Base-by-base conservation (phyloP, 2,113 vertebrate genomes). In the Podiceps cristatus region DNA sequence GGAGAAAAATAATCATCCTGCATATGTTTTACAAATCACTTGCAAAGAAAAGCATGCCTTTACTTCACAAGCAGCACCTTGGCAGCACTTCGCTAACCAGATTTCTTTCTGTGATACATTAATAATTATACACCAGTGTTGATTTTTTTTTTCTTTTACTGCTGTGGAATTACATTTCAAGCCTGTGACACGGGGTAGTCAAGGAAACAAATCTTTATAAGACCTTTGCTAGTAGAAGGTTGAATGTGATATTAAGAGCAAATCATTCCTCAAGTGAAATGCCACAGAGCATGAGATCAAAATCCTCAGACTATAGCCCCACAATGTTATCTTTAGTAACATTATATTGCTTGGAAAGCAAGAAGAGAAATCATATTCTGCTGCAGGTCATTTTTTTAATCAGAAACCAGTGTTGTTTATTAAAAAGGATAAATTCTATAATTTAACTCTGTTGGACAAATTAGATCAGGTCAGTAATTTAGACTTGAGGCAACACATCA, bases 131-230 rank as follows among this genome's bases (percentile, higher is more conserved):
- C 22, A 89, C 31, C 23, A 37, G 40, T 63, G 53, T 44, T 27
- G 42, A 35, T 10, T 64, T 67, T 33, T 88, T 82, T 91, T 50
- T 18, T 13, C 37, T 77, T 59, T 59, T 63, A 71, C 47, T 67
- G 23, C n/a, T 80, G 27, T 56, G 60, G 94, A 95, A 87, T 91
- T 94, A 40, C 6, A 35, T 76, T 95, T 94, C 77, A 85, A 88
- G 31, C 40, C 19, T 71, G 25, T 63, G 72, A 63, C 79, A 85
- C 22, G 9, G 37, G 9, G 93, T 87, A 94, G 86, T 76, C 89
- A 94, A 89, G 76, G 93, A 95, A 91, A 96, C 88, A 93, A 96
- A 89, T 89, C 64, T 96, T 96, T 93, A 7, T 49, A 50, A 72
- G 73, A 68, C 80, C 77, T 96, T 79, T 89, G 18, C n/a, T 75